Percentiles rank a stretch among this genome's conserved stretches.
phyloP scores from a whole-genome alignment of 2,888 invertebrate species.

The Troilus luridus region DNA sequence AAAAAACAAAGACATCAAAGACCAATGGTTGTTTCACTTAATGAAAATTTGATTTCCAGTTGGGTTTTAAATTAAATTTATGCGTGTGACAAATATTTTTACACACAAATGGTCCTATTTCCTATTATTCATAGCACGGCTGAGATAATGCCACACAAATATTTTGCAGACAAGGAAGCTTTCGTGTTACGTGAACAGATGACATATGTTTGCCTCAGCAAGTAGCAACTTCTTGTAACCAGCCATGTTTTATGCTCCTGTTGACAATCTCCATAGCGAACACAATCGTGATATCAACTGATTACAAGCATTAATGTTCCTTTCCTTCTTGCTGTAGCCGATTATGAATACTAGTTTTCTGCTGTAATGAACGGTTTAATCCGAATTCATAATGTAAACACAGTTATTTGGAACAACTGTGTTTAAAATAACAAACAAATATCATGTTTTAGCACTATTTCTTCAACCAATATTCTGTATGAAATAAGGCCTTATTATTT shows the following conservation, averaged over 20 bases:
- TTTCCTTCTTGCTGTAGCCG: not conserved
- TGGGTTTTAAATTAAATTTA: too few species aligned
- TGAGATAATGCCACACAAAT: not conserved
- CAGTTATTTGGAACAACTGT: not conserved
- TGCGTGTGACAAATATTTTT: too few species aligned
- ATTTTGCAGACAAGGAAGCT: not conserved
- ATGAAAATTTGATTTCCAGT: too few species aligned
- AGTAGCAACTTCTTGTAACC: constrained; percentile 6
- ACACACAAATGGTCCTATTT: not conserved
- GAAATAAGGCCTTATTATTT: too few species aligned
- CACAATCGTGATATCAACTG: constrained; percentile 17
- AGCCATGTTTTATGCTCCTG: not conserved
- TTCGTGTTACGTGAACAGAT: not conserved
- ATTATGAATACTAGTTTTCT: not conserved
- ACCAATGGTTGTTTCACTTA: too few species aligned
- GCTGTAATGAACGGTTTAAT: not conserved
- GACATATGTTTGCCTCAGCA: constrained; percentile 11
- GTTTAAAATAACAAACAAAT: too few species aligned
- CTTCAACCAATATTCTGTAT: too few species aligned
- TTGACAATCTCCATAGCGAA: constrained; percentile 14
- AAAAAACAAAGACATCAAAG: too few species aligned
- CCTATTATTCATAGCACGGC: not conserved
- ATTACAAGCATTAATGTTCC: not conserved
- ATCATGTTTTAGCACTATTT: too few species aligned
- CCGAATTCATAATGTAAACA: not conserved